These are phyloP conservation scores for Drosophila fuyamai DNA, from an alignment of 1,140 invertebrate species.

Conservation along the genomic window DNA sequence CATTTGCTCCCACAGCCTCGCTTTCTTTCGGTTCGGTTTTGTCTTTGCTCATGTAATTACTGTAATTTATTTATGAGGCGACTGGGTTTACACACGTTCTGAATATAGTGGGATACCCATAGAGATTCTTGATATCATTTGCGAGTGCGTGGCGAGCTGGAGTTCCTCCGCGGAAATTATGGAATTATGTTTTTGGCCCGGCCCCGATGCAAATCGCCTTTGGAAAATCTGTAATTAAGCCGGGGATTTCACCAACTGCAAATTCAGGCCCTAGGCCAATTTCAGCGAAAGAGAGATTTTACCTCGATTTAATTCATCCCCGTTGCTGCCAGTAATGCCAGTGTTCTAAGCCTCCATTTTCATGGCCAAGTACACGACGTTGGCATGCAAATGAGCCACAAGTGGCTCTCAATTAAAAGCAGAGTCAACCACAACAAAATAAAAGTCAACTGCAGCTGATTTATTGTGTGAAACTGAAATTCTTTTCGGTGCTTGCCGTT, in stretches of 20 bases:
- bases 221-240: slow-evolving; percentile 52
- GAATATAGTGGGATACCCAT: slow-evolving; percentile 10
- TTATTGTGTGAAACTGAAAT: slow-evolving; percentile 80
- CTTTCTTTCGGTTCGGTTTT: slow-evolving; percentile 60
- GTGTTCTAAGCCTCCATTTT: slow-evolving; percentile 42
- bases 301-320: not conserved
- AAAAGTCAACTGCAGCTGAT: slow-evolving; percentile 69
- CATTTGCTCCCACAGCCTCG: slow-evolving; percentile 77
- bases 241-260: slow-evolving; percentile 28
- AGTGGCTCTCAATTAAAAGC: slow-evolving; percentile 70
- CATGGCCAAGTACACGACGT: slow-evolving; percentile 49
- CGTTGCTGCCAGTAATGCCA: slow-evolving; percentile 8
- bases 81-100: slow-evolving; percentile 61
- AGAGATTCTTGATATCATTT: slow-evolving; percentile 17
- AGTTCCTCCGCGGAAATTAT: slow-evolving; percentile 40
- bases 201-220: slow-evolving; percentile 34
- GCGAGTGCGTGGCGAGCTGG: slow-evolving; percentile 40
- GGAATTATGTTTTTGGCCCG: slow-evolving; percentile 40
- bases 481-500: slow-evolving; percentile 21
- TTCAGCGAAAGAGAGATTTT: slow-evolving; percentile 12
- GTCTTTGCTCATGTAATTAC: slow-evolving; percentile 59
- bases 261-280: slow-evolving; percentile 11
- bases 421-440: slow-evolving; percentile 33
- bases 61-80: slow-evolving; percentile 70
- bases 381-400: slow-evolving; percentile 63